Evolutionary conservation across 1,140 invertebrate species (phyloP).

Genomic region (Drosophila repleta): DNA sequence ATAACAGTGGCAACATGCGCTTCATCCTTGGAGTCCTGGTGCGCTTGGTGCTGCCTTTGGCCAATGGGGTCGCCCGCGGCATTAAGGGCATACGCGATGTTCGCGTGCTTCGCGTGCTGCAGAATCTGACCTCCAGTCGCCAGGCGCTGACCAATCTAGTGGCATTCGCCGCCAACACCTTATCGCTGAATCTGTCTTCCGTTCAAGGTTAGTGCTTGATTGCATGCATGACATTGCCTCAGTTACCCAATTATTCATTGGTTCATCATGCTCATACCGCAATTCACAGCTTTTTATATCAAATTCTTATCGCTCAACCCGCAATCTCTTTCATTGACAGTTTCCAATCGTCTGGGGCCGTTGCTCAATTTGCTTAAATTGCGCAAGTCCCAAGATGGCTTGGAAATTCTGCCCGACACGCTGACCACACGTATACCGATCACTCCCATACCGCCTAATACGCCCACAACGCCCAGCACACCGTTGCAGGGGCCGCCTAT

Average conservation of each 20-base stretch:
- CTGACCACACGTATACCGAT: constrained; percentile 31
- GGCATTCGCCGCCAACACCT: constrained; percentile 85
- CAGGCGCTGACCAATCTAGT: constrained; percentile 84
- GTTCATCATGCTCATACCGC: constrained; percentile 4
- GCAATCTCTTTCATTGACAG: constrained; percentile 49
- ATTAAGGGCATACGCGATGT: constrained; percentile 77
- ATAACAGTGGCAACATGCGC: constrained; percentile 72
- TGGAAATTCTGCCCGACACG: constrained; percentile 75
- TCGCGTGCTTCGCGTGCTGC: constrained; percentile 63
- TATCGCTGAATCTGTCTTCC: constrained; percentile 84
- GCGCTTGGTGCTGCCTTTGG: constrained; percentile 72
- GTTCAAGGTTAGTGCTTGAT: constrained; percentile 82
- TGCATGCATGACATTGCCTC: not conserved
- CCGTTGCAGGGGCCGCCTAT: constrained; percentile 47
- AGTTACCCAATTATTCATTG: constrained; percentile 12
- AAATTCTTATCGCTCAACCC: constrained; percentile 27
- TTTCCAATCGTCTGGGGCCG: constrained; percentile 80
- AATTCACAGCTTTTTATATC: constrained; percentile 26
- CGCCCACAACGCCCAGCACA: constrained; percentile 36
- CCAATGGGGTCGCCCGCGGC: constrained; percentile 74
- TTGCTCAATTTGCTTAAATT: constrained; percentile 78
- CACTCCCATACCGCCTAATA: constrained; percentile 42
- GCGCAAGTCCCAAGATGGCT: constrained; percentile 72
- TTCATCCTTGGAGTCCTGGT: constrained; percentile 78
- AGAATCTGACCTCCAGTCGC: constrained; percentile 74